Conservation (phyloP, 30 jellyfish, hydroid and myxozoan species). For the Chironex yamaguchii region DNA sequence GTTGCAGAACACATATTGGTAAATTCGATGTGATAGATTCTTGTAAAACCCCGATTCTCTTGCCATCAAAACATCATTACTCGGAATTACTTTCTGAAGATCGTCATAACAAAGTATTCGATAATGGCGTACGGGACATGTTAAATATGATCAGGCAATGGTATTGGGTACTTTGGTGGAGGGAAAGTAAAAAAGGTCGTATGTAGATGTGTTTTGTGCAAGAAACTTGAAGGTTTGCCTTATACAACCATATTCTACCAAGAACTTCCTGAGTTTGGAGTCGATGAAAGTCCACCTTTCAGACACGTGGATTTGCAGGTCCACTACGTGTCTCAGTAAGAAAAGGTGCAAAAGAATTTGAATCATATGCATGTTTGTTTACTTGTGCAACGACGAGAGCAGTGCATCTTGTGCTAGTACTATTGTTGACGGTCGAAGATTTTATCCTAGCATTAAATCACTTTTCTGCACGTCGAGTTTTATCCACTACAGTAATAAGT, state of each 20-base stretch:
- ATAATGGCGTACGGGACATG: slow-evolving; percentile 69
- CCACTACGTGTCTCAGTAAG: slow-evolving; percentile 12
- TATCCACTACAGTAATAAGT: slow-evolving; percentile 41
- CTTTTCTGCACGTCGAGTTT: slow-evolving; percentile 57
- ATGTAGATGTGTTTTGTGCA: slow-evolving; percentile 42
- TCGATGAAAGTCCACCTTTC: slow-evolving; percentile 63
- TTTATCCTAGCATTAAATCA: slow-evolving; percentile 61
- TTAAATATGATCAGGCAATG: slow-evolving; percentile 50
- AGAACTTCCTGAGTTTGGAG: slow-evolving; percentile 48
- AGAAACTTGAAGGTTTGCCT: slow-evolving; percentile 60
- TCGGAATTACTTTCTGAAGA: slow-evolving; percentile 28
- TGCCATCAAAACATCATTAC: slow-evolving; percentile 41
- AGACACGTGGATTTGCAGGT: slow-evolving; percentile 68
- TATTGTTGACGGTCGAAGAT: slow-evolving; percentile 39
- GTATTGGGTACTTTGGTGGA: slow-evolving; percentile 73
- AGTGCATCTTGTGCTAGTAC: slow-evolving; percentile 51
- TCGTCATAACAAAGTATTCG: slow-evolving; percentile 67
- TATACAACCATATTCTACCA: slow-evolving; percentile 26
- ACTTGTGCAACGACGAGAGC: slow-evolving; percentile 69
- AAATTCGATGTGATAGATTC: slow-evolving; percentile 52
- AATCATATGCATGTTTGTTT: slow-evolving; percentile 59
- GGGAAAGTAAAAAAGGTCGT: slow-evolving; percentile 52
- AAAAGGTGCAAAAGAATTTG: slow-evolving; percentile 1
- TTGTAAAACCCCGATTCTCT: slow-evolving; percentile 55
- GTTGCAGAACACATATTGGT: slow-evolving; percentile 45